Base-by-base conservation (phyloP, 2,113 vertebrate species). In the Erinaceus europaeus region DNA sequence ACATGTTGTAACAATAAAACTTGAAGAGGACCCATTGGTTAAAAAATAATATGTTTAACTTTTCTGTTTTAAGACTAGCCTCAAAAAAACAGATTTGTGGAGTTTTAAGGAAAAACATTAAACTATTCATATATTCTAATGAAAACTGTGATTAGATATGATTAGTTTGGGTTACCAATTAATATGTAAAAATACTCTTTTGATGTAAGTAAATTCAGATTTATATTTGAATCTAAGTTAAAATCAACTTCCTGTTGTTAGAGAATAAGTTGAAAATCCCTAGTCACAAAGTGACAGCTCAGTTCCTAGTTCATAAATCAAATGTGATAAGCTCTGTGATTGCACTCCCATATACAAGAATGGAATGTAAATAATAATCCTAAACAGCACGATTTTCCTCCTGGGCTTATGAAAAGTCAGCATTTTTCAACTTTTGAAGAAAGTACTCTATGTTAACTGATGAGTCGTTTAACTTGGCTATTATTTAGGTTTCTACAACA, bases 161-260 rank as follows among this genome's bases (percentile, higher is more conserved):
- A 85, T 53, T 81, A 81, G 11, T 59, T 82, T 91, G 68, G 29
- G 25, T 77, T 91, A 74, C 53, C 29, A 86, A 10, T 18, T 44
- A 79, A 86, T 4, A 48, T 62, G 82, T 79, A 46, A 80, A 91
- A 52, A 69, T 59, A 74, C 1, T 64, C 32, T 64, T 83, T 89
- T 1, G 15, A 71, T 29, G 9, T 18, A 87, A 76, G 40, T 52
- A 71, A 21, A 79, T 71, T 88, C 9, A 55, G 40, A 64, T 48
- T 81, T 75, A 50, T 34, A 78, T 87, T 84, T 84, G 25, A 84
- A 76, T 44, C 44, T 75, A 75, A 82, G 59, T 48, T 89, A 90
- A 94, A 94, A 96, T 82, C 71, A 90, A 73, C 72, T 84, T 75
- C 17, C 83, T 90, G 68, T 50, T 91, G 65, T 76, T 84, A 42